These are phyloP conservation scores for Mythimna vitellina DNA, from an alignment of 2,888 invertebrate genomes.

Conservation along the genomic window DNA sequence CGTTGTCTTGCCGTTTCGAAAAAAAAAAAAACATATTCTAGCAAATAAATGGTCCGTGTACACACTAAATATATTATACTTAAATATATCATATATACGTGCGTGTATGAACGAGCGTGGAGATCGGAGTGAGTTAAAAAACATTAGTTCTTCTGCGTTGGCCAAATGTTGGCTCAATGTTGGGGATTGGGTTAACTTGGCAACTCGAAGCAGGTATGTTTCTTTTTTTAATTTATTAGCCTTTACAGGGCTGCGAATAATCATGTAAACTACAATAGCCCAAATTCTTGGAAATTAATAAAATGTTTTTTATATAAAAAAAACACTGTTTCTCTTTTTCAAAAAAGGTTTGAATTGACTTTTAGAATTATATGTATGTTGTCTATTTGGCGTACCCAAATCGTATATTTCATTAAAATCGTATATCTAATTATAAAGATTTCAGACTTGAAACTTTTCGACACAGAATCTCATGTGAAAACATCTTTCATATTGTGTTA, in stretches of 20 bases:
- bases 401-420: too few species aligned
- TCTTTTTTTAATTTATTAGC: background rate
- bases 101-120: slow-evolving; percentile 79
- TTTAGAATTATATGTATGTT: too few species aligned
- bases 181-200: slow-evolving; percentile 34
- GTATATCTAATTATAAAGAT: too few species aligned
- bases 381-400: too few species aligned
- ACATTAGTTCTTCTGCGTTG: slow-evolving; percentile 48
- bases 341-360: too few species aligned
- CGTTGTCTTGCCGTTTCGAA: slow-evolving; percentile 60
- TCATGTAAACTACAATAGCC: too few species aligned
- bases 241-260: too few species aligned
- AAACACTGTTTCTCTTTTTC: too few species aligned
- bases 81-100: slow-evolving; percentile 67
- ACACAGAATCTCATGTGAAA: background rate
- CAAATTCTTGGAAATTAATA: background rate
- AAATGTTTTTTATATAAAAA: background rate
- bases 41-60: slow-evolving; percentile 63
- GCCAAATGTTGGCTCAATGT: slow-evolving; percentile 23
- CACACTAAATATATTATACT: slow-evolving; percentile 67
- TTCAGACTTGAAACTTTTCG: background rate
- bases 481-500: background rate
- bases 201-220: slow-evolving; percentile 17
- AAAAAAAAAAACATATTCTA: slow-evolving; percentile 64
- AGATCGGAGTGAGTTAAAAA: slow-evolving; percentile 57